A percentile compares a stretch with the other conserved stretches of the same genome.
phyloP scores from a whole-genome alignment of 1,140 invertebrate species.

The Eupristina koningsbergeri region DNA sequence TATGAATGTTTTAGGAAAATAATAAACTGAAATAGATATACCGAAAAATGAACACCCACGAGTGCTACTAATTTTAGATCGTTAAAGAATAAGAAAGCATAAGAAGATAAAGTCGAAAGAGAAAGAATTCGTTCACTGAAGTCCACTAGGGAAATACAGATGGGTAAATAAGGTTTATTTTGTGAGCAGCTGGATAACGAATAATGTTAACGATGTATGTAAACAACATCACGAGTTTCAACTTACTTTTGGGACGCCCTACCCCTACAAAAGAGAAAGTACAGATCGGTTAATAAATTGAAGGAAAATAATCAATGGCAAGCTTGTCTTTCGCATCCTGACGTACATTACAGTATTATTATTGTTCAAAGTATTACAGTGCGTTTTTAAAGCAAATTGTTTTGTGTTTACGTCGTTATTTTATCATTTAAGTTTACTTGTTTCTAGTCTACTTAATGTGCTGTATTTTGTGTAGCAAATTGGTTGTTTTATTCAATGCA shows the following conservation, averaged over 20 bases:
- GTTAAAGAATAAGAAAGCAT: neutral
- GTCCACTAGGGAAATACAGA: slow-evolving; percentile 46
- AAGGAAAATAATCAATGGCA: slow-evolving; percentile 44
- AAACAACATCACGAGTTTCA: slow-evolving; percentile 61
- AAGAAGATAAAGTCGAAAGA: slow-evolving; percentile 13
- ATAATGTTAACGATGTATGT: slow-evolving; percentile 69
- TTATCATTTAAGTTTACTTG: slow-evolving; percentile 7
- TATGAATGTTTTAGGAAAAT: neutral
- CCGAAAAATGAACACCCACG: slow-evolving; percentile 16
- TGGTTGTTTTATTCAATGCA: slow-evolving; percentile 3
- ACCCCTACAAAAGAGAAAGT: slow-evolving; percentile 74
- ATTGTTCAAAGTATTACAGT: slow-evolving; percentile 10
- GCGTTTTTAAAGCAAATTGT: slow-evolving; percentile 42
- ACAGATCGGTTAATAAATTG: slow-evolving; percentile 69
- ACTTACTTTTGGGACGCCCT: slow-evolving; percentile 75
- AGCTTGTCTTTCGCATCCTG: slow-evolving; percentile 47
- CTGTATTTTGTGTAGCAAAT: neutral
- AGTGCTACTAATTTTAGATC: slow-evolving; percentile 7
- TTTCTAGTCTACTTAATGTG: neutral
- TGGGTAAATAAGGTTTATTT: slow-evolving; percentile 43
- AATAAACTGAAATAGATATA: neutral
- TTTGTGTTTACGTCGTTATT: slow-evolving; percentile 21
- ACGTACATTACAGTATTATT: slow-evolving; percentile 26
- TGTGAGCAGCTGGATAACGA: slow-evolving; percentile 60
- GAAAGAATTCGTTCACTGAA: slow-evolving; percentile 43